These are phyloP conservation scores for Larimichthys crocea DNA, from an alignment of 2,113 vertebrate species.

Conservation along the genomic window DNA sequence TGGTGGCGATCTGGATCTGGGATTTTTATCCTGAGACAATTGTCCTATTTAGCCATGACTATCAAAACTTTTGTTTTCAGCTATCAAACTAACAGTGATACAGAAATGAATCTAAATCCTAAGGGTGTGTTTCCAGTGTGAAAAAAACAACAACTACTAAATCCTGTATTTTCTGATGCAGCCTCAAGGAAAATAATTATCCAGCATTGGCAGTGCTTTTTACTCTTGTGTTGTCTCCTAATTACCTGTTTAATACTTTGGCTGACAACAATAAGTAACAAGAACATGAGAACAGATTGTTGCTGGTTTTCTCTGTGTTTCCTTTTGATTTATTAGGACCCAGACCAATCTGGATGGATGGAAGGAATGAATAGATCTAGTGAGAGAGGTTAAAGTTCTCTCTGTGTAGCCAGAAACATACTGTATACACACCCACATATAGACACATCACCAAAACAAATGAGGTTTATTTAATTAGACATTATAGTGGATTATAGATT, in stretches of 20 bases:
- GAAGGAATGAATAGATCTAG: constrained; percentile 31
- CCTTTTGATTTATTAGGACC: constrained; percentile 59
- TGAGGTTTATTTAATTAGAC: constrained; percentile 43
- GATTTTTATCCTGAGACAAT: constrained; percentile 49
- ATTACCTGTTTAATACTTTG: constrained; percentile 16
- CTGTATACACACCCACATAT: constrained; percentile 38
- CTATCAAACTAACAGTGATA: constrained; percentile 25
- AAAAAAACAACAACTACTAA: constrained; percentile 6
- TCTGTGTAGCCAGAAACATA: constrained; percentile 42
- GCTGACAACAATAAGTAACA: constrained; percentile 38
- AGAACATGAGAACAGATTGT: constrained; percentile 40
- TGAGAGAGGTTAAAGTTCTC: constrained; percentile 53
- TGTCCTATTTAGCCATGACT: constrained; percentile 47
- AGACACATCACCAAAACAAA: constrained; percentile 44
- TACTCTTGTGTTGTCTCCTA: neutral
- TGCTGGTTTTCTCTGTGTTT: constrained; percentile 24
- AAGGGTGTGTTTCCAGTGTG: constrained; percentile 5
- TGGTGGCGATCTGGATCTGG: constrained; percentile 41
- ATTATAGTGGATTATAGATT: constrained; percentile 30
- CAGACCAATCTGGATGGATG: constrained; percentile 36
- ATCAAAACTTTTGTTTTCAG: constrained; percentile 45
- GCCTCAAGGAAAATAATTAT: neutral
- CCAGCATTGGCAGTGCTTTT: neutral
- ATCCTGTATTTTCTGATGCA: constrained; percentile 11
- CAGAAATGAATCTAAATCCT: constrained; percentile 18